Base-by-base conservation (phyloP, 2,888 invertebrate genomes). In the Perizoma affinitatum region DNA sequence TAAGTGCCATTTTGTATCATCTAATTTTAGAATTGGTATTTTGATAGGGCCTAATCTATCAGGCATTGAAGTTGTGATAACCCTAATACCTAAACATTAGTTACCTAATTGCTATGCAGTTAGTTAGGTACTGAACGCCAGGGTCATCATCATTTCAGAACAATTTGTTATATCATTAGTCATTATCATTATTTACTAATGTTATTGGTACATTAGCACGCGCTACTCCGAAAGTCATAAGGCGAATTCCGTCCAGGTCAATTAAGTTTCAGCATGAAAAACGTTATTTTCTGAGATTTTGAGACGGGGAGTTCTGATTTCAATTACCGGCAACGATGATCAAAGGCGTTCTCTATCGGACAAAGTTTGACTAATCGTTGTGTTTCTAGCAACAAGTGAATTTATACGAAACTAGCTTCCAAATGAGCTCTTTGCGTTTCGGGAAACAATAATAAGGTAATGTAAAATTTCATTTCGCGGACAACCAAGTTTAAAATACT, bases 71-170 rank as follows among this genome's bases (percentile, higher is more conserved):
- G 54, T 54, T 47, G 63, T 54, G 63, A 54, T 73, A 76, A 65
- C 75, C 77, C 77, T 77, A 69, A 65, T 54, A 61, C 55, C 46
- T 47, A 46, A 46, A 63, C 58, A 67, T 71, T 69, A 66, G 64
- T 64, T 70, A 71, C 68, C 71, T 73, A 74, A 74, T 75, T 72
- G 73, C 63, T 67, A 67, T 10, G 55, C 43, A 36, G 57, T 46
- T 51, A 58, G 46, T 7, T 54, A 57, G 46, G 7, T 51, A 57
- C 8, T n/a, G 8, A 46, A 6, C n/a, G 66, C 67, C 75, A 75
- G 69, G 75, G 74, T 72, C 74, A 72, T 68, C 48, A 36, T 11
- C 41, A 72, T 64, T 60, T 61, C 57, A 62, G 67, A 48, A 52
- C 66, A 58, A 58, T 66, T 58, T 41, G 52, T 56, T 45, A 35